Percentiles rank a stretch among this genome's conserved stretches.
Evolutionary conservation across 2,113 vertebrate genomes (phyloP).

Genomic region (Aphyosemion australe): DNA sequence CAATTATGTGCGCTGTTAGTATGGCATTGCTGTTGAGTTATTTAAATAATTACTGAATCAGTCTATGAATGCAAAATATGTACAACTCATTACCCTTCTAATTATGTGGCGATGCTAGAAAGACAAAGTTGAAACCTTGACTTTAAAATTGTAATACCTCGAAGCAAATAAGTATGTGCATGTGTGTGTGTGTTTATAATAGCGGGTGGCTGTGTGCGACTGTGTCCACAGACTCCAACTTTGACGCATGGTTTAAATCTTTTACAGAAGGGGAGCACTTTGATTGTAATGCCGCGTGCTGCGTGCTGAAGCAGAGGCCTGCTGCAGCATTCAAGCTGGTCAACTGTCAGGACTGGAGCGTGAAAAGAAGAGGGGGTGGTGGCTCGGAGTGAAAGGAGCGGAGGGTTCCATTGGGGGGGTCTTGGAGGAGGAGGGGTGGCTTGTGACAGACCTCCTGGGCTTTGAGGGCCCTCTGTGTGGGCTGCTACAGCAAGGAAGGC

Average conservation of each 20-base stretch:
- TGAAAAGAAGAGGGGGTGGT: conserved; percentile 63
- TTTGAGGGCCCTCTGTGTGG: conserved; percentile 77
- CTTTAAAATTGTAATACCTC: conserved; percentile 41
- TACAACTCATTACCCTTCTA: conserved; percentile 5
- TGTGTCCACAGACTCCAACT: conserved; percentile 41
- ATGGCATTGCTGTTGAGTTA: background rate
- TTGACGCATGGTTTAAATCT: conserved; percentile 73
- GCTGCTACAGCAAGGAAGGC: conserved; percentile 55
- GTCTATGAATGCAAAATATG: background rate
- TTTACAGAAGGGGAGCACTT: conserved; percentile 69
- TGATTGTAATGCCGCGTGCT: conserved; percentile 68
- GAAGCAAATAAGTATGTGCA: background rate
- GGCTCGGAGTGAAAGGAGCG: conserved; percentile 61
- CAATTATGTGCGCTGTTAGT: background rate
- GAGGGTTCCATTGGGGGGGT: conserved; percentile 63
- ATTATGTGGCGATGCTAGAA: conserved; percentile 7
- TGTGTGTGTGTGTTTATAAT: conserved; percentile 5
- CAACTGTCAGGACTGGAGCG: conserved; percentile 74
- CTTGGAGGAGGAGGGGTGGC: conserved; percentile 60
- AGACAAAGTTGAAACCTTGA: conserved; percentile 29
- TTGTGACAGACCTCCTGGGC: conserved; percentile 71
- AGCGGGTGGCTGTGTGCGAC: conserved; percentile 6
- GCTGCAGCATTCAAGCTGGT: conserved; percentile 72
- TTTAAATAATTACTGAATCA: background rate
- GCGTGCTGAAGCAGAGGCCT: conserved; percentile 62